Conservation (phyloP, 2,113 vertebrate genomes). For the Cyanoramphus novaezelandiae region DNA sequence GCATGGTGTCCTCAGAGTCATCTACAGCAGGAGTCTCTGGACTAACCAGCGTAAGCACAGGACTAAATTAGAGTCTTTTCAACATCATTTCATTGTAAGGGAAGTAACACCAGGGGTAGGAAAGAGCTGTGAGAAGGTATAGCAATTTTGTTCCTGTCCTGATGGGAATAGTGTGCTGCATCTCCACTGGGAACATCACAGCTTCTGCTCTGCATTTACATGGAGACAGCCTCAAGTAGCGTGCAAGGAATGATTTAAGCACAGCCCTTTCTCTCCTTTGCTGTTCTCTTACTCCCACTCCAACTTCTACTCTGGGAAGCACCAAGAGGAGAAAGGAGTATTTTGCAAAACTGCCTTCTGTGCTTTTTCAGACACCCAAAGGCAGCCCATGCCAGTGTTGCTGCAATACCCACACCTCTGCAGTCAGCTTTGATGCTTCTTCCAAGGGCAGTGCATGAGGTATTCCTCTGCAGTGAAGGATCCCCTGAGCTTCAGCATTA, state of each 20-base stretch:
- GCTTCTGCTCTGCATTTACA: neutral
- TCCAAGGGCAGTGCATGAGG: neutral
- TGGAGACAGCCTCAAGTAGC: neutral
- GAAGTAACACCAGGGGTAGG: neutral
- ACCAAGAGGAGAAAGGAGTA: neutral
- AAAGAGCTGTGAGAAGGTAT: neutral
- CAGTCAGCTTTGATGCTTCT: neutral
- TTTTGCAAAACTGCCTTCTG: neutral
- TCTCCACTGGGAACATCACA: neutral
- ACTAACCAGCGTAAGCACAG: no score
- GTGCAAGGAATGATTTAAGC: neutral
- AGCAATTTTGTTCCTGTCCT: neutral
- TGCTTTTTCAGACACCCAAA: neutral
- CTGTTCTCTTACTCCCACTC: neutral
- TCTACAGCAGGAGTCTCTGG: neutral
- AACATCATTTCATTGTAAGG: neutral
- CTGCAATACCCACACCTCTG: neutral
- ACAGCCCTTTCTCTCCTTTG: neutral
- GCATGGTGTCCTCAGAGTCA: neutral
- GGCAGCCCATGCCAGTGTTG: neutral
- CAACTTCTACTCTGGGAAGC: neutral
- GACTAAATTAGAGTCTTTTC: neutral
- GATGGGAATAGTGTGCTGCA: neutral
- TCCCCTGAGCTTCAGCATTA: neutral
- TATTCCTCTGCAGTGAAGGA: neutral